Conservation (phyloP, 2,797 vertebrate genomes). For the Parotocinclus haroldoi region DNA sequence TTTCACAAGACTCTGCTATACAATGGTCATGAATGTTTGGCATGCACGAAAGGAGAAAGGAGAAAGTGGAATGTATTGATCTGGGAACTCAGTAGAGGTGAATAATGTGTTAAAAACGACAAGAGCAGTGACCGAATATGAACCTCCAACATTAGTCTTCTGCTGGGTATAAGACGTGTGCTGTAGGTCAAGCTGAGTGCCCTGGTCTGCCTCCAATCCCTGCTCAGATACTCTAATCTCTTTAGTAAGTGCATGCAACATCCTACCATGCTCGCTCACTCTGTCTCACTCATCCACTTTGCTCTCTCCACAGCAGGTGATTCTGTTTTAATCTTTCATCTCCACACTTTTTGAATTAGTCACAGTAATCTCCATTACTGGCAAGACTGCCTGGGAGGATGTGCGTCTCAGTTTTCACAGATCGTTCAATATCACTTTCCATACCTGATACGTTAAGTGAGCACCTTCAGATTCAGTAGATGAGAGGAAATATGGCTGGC, state of each 20-base stretch:
- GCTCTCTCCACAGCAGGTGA: conserved; percentile 58
- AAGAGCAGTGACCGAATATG: conserved; percentile 39
- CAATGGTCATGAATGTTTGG: no score
- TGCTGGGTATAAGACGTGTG: not conserved
- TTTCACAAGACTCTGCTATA: no score
- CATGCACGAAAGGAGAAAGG: no score
- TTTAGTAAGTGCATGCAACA: conserved; percentile 59
- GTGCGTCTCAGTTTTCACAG: conserved; percentile 40
- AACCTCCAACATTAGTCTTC: conserved; percentile 39
- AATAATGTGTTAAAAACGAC: no score
- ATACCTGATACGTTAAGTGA: conserved; percentile 48
- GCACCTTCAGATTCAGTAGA: conserved; percentile 39
- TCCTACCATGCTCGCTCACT: conserved; percentile 11
- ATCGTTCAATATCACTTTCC: conserved; percentile 48
- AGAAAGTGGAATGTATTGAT: not conserved
- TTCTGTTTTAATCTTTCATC: conserved; percentile 73
- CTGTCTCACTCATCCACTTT: conserved; percentile 17
- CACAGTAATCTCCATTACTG: conserved; percentile 64
- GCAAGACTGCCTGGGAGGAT: conserved; percentile 56
- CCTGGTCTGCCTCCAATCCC: conserved; percentile 57
- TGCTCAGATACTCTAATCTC: conserved; percentile 69
- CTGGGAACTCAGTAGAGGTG: not conserved
- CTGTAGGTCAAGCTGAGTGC: conserved; percentile 57
- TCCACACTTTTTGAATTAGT: conserved; percentile 70
- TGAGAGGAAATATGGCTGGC: conserved; percentile 40